These are phyloP conservation scores for Mormyrops boulengeri DNA, from an alignment of 2,797 vertebrate species.

Conservation along the genomic window DNA sequence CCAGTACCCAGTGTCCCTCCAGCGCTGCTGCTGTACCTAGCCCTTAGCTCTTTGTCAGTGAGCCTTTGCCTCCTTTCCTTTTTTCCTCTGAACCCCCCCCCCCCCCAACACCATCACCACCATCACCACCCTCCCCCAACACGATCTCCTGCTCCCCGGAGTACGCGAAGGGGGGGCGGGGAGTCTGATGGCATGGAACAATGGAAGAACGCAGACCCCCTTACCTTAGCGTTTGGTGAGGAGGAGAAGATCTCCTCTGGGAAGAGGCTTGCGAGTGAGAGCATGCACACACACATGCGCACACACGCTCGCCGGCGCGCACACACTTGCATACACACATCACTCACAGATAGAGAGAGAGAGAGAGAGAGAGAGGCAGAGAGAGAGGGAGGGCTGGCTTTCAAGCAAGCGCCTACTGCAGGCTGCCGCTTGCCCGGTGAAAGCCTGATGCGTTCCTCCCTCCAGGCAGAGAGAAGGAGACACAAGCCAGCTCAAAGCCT, in stretches of 20 bases:
- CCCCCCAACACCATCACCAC: slow-evolving; percentile 6
- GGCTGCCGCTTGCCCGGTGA: slow-evolving; percentile 75
- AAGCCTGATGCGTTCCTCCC: slow-evolving; percentile 73
- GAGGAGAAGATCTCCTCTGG: slow-evolving; percentile 59
- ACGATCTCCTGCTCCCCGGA: slow-evolving; percentile 27
- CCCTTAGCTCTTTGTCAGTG: slow-evolving; percentile 60
- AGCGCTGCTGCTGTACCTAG: slow-evolving; percentile 35
- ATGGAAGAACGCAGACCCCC: slow-evolving; percentile 40
- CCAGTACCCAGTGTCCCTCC: slow-evolving; percentile 34
- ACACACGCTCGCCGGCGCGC: slow-evolving; percentile 30
- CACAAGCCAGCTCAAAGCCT: slow-evolving; percentile 65
- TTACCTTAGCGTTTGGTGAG: slow-evolving; percentile 63
- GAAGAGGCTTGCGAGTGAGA: slow-evolving; percentile 46
- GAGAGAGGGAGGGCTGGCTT: slow-evolving; percentile 45
- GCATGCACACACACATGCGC: slow-evolving; percentile 48
- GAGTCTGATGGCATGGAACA: slow-evolving; percentile 39
- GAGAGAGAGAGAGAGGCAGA: slow-evolving; percentile 23
- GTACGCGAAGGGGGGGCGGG: slow-evolving; percentile 23
- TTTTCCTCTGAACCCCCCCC: slow-evolving; percentile 16
- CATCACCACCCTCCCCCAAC: slow-evolving; percentile 22
- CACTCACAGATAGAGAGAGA: slow-evolving; percentile 36
- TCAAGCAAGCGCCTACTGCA: slow-evolving; percentile 68
- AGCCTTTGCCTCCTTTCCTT: slow-evolving; percentile 47
- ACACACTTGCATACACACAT: slow-evolving; percentile 18
- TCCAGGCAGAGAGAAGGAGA: slow-evolving; percentile 67